Conservation (phyloP, 2,113 vertebrate genomes). For the Ploceus nigricollis region DNA sequence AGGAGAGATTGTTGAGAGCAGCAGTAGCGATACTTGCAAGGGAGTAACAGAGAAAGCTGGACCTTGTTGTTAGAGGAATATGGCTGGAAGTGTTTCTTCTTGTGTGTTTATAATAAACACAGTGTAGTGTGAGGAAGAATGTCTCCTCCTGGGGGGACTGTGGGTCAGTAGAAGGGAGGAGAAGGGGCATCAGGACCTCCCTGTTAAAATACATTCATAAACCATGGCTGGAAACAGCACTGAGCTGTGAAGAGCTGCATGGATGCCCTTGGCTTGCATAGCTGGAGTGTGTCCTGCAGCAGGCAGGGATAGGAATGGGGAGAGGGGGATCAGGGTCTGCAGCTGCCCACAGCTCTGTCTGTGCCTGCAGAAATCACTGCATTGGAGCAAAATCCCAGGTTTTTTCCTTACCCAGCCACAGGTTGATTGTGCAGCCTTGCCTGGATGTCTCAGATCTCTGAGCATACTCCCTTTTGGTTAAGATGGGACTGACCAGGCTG, state of each 20-base stretch:
- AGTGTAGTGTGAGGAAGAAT: background rate
- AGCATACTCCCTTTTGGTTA: background rate
- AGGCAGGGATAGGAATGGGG: background rate
- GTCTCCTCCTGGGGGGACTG: background rate
- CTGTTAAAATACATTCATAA: background rate
- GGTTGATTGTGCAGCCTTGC: background rate
- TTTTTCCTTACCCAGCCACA: background rate
- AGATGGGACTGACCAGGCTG: background rate
- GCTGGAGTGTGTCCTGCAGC: background rate
- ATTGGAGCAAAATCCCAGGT: background rate
- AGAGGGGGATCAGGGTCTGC: background rate
- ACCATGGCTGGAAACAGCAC: background rate
- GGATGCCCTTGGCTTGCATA: background rate
- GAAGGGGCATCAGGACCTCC: background rate
- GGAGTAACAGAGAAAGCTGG: background rate
- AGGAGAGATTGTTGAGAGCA: background rate
- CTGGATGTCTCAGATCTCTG: background rate
- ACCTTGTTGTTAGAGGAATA: background rate
- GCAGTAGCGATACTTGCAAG: background rate
- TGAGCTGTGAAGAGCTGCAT: background rate
- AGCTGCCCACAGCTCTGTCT: background rate
- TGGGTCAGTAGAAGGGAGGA: background rate
- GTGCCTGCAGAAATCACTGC: background rate
- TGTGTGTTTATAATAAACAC: background rate
- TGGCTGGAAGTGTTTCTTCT: background rate